Evolutionary conservation across 2,113 vertebrate genomes (phyloP).

Genomic region (Grus americana): DNA sequence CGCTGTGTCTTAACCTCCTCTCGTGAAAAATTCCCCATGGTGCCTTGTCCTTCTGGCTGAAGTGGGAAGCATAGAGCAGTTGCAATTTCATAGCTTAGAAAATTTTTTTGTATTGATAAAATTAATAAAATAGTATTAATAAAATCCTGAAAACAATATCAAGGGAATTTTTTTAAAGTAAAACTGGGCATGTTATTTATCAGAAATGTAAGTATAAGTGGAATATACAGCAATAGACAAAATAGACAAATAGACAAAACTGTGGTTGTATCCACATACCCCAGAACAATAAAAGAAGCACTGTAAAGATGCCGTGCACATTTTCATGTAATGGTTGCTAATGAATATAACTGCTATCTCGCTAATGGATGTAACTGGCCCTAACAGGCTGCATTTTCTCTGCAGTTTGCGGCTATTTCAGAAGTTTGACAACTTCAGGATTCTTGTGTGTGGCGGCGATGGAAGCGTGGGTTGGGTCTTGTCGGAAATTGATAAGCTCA

Average conservation of each 20-base stretch:
- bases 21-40: neutral
- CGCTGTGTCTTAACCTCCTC: neutral
- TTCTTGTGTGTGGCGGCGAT: conserved; percentile 96
- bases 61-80: neutral
- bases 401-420: conserved; percentile 94
- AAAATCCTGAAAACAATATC: conserved; percentile 62
- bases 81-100: neutral
- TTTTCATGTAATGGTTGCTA: neutral
- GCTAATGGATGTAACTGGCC: neutral
- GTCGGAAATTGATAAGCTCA: conserved; percentile 98
- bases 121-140: neutral
- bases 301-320: neutral
- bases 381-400: conserved; percentile 48
- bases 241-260: no score
- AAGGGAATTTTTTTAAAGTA: neutral
- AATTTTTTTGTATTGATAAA: neutral
- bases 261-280: neutral
- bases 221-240: neutral
- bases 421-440: conserved; percentile 98
- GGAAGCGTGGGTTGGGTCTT: conserved; percentile 98
- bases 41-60: neutral
- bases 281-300: neutral
- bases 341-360: neutral
- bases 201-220: neutral
- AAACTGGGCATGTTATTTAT: conserved; percentile 6